phyloP scores from a whole-genome alignment of 35 echinoderm and acorn worm genomes.

The Hemicentrotus pulcherrimus region DNA sequence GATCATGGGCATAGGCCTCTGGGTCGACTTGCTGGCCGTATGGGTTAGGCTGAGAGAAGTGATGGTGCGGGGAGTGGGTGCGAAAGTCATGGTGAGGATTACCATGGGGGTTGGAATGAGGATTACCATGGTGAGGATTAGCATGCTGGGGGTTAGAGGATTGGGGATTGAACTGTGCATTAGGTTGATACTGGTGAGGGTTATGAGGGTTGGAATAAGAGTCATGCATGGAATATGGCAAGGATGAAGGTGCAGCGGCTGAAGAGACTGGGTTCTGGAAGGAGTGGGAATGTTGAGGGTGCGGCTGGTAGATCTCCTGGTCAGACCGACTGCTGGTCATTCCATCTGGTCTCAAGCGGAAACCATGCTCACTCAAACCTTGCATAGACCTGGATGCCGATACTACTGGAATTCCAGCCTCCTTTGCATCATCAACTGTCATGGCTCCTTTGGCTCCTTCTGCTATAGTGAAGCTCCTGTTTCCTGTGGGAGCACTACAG shows the following conservation, averaged over 20 bases:
- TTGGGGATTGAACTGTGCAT: slow-evolving; percentile 50
- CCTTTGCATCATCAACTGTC: slow-evolving; percentile 60
- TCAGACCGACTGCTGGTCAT: slow-evolving; percentile 36
- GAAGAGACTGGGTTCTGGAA: slow-evolving; percentile 52
- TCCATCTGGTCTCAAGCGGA: slow-evolving; percentile 28
- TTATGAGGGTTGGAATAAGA: slow-evolving; percentile 33
- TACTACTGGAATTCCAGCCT: slow-evolving; percentile 82
- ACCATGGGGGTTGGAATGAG: slow-evolving; percentile 34
- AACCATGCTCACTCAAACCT: slow-evolving; percentile 44
- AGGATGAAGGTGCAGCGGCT: slow-evolving; percentile 53
- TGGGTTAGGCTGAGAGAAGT: slow-evolving; percentile 42
- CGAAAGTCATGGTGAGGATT: slow-evolving; percentile 31
- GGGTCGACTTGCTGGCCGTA: slow-evolving; percentile 14
- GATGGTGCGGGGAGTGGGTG: slow-evolving; percentile 27
- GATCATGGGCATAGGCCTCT: slow-evolving; percentile 27
- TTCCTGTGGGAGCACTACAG: slow-evolving; percentile 1
- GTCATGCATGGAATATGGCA: slow-evolving; percentile 39
- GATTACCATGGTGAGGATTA: slow-evolving; percentile 47
- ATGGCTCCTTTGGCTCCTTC: slow-evolving; percentile 66
- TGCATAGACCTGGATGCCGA: slow-evolving; percentile 57
- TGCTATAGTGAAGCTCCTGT: slow-evolving; percentile 75
- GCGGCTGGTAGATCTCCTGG: slow-evolving; percentile 44
- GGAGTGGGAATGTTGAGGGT: slow-evolving; percentile 56
- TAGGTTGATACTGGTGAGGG: slow-evolving; percentile 35
- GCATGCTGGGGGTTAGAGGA: slow-evolving; percentile 40